These are phyloP conservation scores for Dendrocopos noguchii DNA, from an alignment of 2,113 vertebrate species.

Conservation along the genomic window DNA sequence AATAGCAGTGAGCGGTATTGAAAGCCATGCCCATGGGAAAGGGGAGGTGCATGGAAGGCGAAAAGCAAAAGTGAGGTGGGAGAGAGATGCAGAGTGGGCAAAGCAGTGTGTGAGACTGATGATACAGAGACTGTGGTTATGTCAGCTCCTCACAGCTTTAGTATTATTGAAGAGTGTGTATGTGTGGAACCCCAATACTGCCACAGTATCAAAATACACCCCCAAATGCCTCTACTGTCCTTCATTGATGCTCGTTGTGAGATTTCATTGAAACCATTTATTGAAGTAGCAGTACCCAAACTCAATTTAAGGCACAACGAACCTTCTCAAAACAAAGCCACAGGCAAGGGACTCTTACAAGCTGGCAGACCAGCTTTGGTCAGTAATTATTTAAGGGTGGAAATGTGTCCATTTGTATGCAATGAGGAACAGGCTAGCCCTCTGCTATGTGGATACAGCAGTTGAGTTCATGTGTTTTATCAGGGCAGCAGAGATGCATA, in stretches of 20 bases:
- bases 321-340: slow-evolving; percentile 46
- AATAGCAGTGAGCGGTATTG: neutral
- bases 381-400: neutral
- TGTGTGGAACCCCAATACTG: neutral
- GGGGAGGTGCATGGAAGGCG: neutral
- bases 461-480: neutral
- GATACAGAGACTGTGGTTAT: accelerated
- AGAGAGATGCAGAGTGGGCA: accelerated
- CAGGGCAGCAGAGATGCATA: neutral
- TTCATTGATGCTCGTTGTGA: neutral
- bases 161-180: neutral
- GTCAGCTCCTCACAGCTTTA: neutral
- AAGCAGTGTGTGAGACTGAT: accelerated
- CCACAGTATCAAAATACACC: neutral
- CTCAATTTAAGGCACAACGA: neutral
- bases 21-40: neutral
- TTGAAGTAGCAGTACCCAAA: slow-evolving; percentile 13
- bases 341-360: neutral
- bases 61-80: neutral
- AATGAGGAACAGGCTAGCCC: neutral
- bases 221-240: neutral
- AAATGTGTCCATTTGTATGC: slow-evolving; percentile 19
- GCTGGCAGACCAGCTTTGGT: neutral
- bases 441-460: neutral
- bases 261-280: neutral